Percentiles rank a stretch among this genome's conserved stretches.
Conservation (phyloP, 2,113 vertebrate genomes). For the Datnioides undecimradiatus region DNA sequence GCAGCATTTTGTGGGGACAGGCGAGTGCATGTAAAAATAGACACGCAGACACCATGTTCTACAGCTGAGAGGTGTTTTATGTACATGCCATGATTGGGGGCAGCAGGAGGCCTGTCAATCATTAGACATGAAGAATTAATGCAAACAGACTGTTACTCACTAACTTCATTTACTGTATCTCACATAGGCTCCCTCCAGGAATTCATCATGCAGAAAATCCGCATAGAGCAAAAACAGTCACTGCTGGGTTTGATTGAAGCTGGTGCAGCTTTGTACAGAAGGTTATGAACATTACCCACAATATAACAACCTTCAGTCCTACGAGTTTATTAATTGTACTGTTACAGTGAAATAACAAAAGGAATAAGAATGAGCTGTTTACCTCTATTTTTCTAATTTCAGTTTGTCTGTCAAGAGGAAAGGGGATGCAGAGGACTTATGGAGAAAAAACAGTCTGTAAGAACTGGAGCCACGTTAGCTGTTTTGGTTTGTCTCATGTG, state of each 20-base stretch:
- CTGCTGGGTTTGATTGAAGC: conserved; percentile 64
- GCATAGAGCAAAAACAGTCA: conserved; percentile 50
- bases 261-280: conserved; percentile 52
- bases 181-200: conserved; percentile 39
- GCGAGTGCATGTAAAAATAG: conserved; percentile 59
- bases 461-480: too few species aligned
- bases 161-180: conserved; percentile 12
- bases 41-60: conserved; percentile 1
- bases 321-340: not conserved
- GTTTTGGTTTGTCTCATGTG: too few species aligned
- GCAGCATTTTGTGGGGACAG: conserved; percentile 21
- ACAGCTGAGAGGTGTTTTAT: conserved; percentile 23
- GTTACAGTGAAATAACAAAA: not conserved
- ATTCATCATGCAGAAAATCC: conserved; percentile 64
- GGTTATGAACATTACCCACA: conserved; percentile 26
- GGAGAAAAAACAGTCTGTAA: conserved; percentile 52
- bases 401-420: conserved; percentile 62
- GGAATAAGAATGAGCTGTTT: not conserved
- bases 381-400: not conserved
- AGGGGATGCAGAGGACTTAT: conserved; percentile 61
- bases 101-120: conserved; percentile 51
- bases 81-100: not conserved
- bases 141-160: not conserved
- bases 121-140: conserved; percentile 14
- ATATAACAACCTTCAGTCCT: not conserved